Base-by-base conservation (phyloP, 1,140 invertebrate species). In the Orius insidiosus region DNA sequence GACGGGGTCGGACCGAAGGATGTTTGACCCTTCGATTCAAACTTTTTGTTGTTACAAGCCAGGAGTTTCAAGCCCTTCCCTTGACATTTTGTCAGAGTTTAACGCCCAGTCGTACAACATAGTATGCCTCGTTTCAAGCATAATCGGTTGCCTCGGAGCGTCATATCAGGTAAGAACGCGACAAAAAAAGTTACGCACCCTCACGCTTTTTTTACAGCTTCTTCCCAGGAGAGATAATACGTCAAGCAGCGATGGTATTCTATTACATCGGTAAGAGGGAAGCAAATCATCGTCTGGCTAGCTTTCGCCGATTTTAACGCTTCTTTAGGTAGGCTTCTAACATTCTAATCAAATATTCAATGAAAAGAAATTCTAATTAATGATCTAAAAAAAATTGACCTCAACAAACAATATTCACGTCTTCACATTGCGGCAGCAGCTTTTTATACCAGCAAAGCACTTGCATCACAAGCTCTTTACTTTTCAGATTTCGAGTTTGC, bases 251-350 rank as follows among this genome's bases (percentile, higher is more conserved):
- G 70, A 52, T 69, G 67, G 59, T 64, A 72, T 41, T 69, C 62
- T 8, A 66, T 68, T 48, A 69, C 73, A 2, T 67, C 69, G 16
- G 63, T 63, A 5, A 65, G 78, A 54, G 77, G 78, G 35, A 64
- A 76, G 42, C 65, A 70, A 49, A 83, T 84, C 37, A 80, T 85
- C 44, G 65, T 79, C 37, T 84, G 80, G 77, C 62, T 85, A 15
- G 80, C 82, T 10, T 62, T 80, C 42, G 76, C 80, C 24, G 81
- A 85, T 68, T 65, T 85, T 13, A 59, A 83, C 32, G 82, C 80
- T 45, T 76, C 80, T 9, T 59, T 78, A 58, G 80, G 80, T 80
- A 64, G 47, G 24, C 62, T 64, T n/a, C n/a, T n/a, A n/a, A n/a
- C 35, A 15, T 10, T 15, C 14, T 32, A 35, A 13, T 15, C 7